Evolutionary conservation across 2,113 vertebrate species (phyloP).

Genomic region (Nannospalax galili): DNA sequence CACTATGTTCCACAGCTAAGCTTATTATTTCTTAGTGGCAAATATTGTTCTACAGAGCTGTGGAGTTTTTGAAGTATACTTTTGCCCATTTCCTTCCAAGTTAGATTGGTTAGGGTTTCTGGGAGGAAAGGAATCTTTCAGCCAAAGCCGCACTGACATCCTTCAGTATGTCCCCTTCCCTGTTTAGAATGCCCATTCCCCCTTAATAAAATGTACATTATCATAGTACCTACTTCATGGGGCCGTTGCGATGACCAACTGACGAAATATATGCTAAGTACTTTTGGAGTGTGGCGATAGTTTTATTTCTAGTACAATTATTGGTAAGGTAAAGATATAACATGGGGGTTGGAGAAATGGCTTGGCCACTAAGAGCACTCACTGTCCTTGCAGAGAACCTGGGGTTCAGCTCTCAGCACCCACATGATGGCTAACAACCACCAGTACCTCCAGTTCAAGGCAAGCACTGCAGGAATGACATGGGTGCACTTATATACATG

Average conservation of each 20-base stretch:
- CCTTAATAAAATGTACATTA: neutral
- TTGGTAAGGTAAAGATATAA: neutral
- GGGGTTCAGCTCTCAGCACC: too few species aligned
- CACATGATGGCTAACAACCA: too few species aligned
- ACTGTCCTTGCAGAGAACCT: too few species aligned
- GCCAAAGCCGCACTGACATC: too few species aligned
- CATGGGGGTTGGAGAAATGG: too few species aligned
- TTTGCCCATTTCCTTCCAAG: slow-evolving; percentile 24
- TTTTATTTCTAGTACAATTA: neutral
- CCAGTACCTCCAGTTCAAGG: too few species aligned
- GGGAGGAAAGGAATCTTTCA: neutral
- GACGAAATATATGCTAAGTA: neutral
- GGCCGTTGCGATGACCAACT: neutral
- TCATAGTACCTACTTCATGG: neutral
- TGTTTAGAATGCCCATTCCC: too few species aligned
- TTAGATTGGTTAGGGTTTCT: neutral
- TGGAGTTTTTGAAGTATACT: neutral
- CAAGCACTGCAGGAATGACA: too few species aligned
- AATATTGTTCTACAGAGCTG: slow-evolving; percentile 20
- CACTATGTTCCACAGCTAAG: slow-evolving; percentile 33
- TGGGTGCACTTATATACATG: too few species aligned
- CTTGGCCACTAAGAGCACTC: too few species aligned
- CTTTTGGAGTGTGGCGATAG: neutral
- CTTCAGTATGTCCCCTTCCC: neutral
- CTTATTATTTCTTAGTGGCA: slow-evolving; percentile 4